Conservation (phyloP, 2,888 invertebrate species). For the Mythimna pallens region DNA sequence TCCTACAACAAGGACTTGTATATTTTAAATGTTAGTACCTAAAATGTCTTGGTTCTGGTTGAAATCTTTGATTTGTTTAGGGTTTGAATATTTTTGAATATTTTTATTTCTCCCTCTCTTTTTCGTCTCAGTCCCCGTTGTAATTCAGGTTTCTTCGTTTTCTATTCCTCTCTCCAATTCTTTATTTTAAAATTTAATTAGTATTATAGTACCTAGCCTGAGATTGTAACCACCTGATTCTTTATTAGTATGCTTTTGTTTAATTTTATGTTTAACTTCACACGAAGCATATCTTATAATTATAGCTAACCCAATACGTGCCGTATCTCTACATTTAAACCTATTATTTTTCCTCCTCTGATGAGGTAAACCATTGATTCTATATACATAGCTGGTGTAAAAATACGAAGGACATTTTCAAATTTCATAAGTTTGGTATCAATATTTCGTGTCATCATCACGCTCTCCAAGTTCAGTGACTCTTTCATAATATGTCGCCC, state of each 20-base stretch:
- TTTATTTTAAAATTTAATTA: neutral
- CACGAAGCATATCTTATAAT: neutral
- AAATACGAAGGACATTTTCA: constrained; percentile 13
- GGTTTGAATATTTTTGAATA: neutral
- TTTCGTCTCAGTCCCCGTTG: neutral
- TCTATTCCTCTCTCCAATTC: neutral
- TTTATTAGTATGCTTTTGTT: neutral
- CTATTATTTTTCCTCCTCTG: constrained; percentile 15
- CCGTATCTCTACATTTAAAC: constrained; percentile 35
- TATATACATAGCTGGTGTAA: constrained; percentile 1
- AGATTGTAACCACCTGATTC: neutral
- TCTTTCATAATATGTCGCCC: neutral
- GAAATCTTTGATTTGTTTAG: neutral
- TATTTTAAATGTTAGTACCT: neutral
- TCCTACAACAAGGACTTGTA: constrained; percentile 31
- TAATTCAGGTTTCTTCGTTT: neutral
- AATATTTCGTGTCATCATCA: neutral
- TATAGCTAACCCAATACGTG: constrained; percentile 32
- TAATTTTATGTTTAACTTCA: constrained; percentile 10
- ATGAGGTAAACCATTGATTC: constrained; percentile 13
- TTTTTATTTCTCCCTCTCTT: neutral
- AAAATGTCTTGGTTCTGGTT: constrained; percentile 1
- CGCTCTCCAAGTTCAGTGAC: neutral
- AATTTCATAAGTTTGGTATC: neutral
- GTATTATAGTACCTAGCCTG: neutral